Base-by-base conservation (phyloP, 2,888 invertebrate genomes). In the Euzetes globulus region DNA sequence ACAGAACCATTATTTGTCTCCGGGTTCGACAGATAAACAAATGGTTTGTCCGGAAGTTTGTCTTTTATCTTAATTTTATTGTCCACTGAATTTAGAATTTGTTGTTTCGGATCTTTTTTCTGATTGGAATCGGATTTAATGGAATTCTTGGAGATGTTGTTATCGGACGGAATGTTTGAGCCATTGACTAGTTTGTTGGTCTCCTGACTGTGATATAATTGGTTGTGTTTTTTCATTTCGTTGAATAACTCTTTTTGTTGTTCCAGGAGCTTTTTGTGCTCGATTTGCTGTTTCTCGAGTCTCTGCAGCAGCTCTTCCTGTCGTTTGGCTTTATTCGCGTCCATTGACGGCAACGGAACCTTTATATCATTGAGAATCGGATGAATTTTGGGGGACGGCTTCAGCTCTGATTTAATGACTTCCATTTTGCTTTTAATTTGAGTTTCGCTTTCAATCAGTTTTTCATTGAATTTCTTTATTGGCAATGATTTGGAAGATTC, bases 271-370 rank as follows among this genome's bases (percentile, higher is more conserved):
- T 88, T 86, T 79, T 87, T 86, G 79, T 89, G 88, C 80, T 88
- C 88, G 80, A 87, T 85, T 75, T 88, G 87, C 78, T 90, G 88
- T 80, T 88, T 86, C 81, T 89, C 87, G 25, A 90, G 84, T 22
- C 88, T 87, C 81, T 88, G 87, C 45, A 88, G 84, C 13, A 89
- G 81, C 78, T 86, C 84, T 76, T 83, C 82, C 74, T 84, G 82
- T 80, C 78, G 77, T 52, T 76, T 76, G 22, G 71, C 58, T 55
- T 74, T 77, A 19, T 76, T 76, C 27, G 70, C 15, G 50, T 60
- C 75, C 5, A 58, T 22, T 55, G 71, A 47, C 33, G 50, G 65
- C 27, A 50, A 65, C 45, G 45, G 63, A 60, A 77, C 75, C 1
- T 83, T 82, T 17, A 82, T 82, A 55, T 81, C 80, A 78, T 72